Evolutionary conservation across 1,140 invertebrate species (phyloP), one percentile per base, ranked within the genome.

Genomic region (Drosophila bocqueti): DNA sequence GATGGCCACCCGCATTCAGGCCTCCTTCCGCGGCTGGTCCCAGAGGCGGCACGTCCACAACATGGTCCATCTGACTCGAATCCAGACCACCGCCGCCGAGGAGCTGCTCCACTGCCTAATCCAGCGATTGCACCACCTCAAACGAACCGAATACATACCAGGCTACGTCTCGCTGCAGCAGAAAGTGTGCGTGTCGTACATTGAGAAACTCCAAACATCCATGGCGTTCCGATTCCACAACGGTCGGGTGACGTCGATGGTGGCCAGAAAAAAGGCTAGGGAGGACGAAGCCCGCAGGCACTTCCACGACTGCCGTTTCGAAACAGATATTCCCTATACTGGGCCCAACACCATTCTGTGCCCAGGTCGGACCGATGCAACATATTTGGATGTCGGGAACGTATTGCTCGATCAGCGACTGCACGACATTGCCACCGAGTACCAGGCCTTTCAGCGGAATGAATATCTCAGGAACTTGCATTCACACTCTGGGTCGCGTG

Each of bases 91-190:
- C 16, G 84, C 83, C 5, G 79, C 67, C 29, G 79, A 91, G 61
- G 87, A 91, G 13, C 50, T 91, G 7, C 18, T 91, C 16, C 43
- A 54, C 24, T 81, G 81, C 60, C 42, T 87, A 3, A 77, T 73
- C 18, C 54, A 64, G 43, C 65, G 67, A 29, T 26, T 91, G 68
- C 79, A 85, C 46, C 47, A 89, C 58, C 21, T 84, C 29, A 31
- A 67, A 9, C 55, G 63, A 5, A 76, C 68, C 16, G 63, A 76
- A 7, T 52, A 64, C 4, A 64, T 91, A 29, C 87, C 89, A 0
- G 89, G 89, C 0, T 18, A 73, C 13, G 67, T 76, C 16, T 91
- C 89, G 3, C 16, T 91, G 18, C 54, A 60, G 9, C 76, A 87
- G 40, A 61, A 66, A 1, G 36, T 52, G 81, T 75, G 76, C 26